Evolutionary conservation across 2,888 invertebrate genomes (phyloP), one percentile per base, ranked within the genome.

Genomic region (Cyclophora punctaria): DNA sequence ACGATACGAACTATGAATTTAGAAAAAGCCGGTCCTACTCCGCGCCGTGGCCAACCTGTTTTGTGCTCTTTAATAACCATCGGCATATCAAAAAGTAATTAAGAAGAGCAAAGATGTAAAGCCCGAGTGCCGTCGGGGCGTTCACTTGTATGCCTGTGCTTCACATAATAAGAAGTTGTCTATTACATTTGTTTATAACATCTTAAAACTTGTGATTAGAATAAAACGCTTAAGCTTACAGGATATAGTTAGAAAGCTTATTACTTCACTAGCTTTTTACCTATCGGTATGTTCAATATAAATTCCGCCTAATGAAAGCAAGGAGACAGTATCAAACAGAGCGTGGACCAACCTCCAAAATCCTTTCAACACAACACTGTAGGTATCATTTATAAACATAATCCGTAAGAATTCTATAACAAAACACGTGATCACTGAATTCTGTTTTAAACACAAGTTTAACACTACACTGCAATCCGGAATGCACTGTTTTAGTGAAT

Each of bases 381-480:
- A n/a, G n/a, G n/a, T n/a, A 71, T 69, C 68, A 65, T 69, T 69
- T 72, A 78, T 73, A 62, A 66, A 66, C 76, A 77, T 79, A 78
- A 80, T 78, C 33, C 77, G 37, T 37, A 5, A 37, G 5, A 37
- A 37, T 66, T 68, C 72, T 62, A 63, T 59, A 53, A 52, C 57
- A n/a, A 48, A 55, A 57, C 63, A 66, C 66, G 55, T 47, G 45
- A 53, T 52, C 56, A 52, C 48, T 42, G n/a, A 55, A 51, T 50
- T 50, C 46, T 48, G 56, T 51, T 59, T 47, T 35, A 57, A 54
- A 55, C 62, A 57, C 57, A 59, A 49, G 53, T 51, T 41, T 50
- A 53, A 69, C 82, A 82, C 80, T 70, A 52, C 85, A 86, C 86
- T 86, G 86, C 86, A 86, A 86, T 86, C 86, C 86, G 74, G 59